These are phyloP conservation scores for Micrasema minimum DNA, from an alignment of 1,140 invertebrate species.

Conservation along the genomic window DNA sequence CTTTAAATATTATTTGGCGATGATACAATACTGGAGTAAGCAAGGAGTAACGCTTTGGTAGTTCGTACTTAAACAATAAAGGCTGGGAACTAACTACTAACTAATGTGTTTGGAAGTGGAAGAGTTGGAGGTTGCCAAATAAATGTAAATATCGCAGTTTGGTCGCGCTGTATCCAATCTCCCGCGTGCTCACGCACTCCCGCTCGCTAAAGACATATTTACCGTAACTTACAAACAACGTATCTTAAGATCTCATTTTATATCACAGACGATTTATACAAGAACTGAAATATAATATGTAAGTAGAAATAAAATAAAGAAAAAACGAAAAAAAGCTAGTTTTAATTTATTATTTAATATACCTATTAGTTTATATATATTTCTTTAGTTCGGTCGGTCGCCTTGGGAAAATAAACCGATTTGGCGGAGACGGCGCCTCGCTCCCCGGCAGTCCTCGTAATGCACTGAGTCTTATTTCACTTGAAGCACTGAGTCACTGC, in stretches of 20 bases:
- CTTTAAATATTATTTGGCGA: too few species aligned
- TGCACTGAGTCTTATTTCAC: constrained; percentile 8
- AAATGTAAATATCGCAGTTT: too few species aligned
- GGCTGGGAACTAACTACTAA: too few species aligned
- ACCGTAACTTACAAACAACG: constrained; percentile 51
- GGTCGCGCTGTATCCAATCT: background rate
- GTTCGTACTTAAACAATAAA: too few species aligned
- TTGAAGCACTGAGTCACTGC: background rate
- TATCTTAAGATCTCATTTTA: constrained; percentile 53
- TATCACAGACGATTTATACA: constrained; percentile 52
- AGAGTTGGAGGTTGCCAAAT: background rate
- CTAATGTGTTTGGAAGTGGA: too few species aligned
- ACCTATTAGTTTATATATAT: constrained; percentile 40
- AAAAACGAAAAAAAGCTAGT: constrained; percentile 39
- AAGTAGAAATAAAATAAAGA: constrained; percentile 37
- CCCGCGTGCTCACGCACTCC: constrained; percentile 18
- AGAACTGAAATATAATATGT: constrained; percentile 33
- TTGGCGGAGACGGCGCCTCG: background rate
- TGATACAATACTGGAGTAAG: too few species aligned
- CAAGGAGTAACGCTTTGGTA: too few species aligned
- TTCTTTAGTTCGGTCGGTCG: constrained; percentile 24
- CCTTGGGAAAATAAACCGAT: constrained; percentile 24
- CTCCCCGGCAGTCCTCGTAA: background rate
- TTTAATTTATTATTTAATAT: constrained; percentile 45
- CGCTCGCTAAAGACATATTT: constrained; percentile 39